Evolutionary conservation across 2,888 invertebrate genomes (phyloP).

Genomic region (Stenodera caucasica): DNA sequence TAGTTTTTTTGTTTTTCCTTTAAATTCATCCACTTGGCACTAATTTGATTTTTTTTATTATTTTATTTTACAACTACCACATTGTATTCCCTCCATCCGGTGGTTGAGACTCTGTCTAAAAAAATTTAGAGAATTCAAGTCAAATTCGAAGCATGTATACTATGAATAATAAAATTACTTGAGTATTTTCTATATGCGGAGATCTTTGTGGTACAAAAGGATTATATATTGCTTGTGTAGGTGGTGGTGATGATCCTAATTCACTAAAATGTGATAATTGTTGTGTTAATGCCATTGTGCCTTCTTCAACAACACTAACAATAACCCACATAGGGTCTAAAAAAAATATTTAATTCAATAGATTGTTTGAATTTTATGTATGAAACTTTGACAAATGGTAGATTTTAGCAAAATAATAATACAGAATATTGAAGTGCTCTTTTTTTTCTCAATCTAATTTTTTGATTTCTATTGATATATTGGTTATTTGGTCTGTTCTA

Average conservation of each 20-base stretch:
- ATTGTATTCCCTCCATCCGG: slow-evolving; percentile 36
- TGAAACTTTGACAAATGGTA: too few species aligned
- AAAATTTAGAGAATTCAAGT: background rate
- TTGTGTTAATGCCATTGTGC: slow-evolving; percentile 78
- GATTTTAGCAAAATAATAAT: too few species aligned
- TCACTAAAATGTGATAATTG: slow-evolving; percentile 68
- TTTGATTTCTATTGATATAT: too few species aligned
- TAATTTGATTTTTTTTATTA: slow-evolving; percentile 10
- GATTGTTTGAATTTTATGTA: too few species aligned
- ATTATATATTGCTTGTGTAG: slow-evolving; percentile 38
- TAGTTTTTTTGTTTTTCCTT: background rate
- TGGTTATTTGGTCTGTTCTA: too few species aligned
- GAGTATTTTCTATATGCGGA: slow-evolving; percentile 37
- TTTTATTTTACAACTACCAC: slow-evolving; percentile 36
- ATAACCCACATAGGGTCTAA: slow-evolving; percentile 81
- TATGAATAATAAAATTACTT: slow-evolving; percentile 31
- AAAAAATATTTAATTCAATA: slow-evolving; percentile 22
- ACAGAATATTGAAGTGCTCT: too few species aligned
- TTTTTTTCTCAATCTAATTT: too few species aligned
- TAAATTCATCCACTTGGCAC: slow-evolving; percentile 30
- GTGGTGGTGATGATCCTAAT: slow-evolving; percentile 52
- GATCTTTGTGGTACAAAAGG: slow-evolving; percentile 43
- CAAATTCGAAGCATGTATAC: background rate
- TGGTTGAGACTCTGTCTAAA: slow-evolving; percentile 24
- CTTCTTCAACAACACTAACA: slow-evolving; percentile 77